Evolutionary conservation across 2,888 invertebrate species (phyloP), one percentile per base, ranked within the genome.

Genomic region (Podotricha telesiphe): DNA sequence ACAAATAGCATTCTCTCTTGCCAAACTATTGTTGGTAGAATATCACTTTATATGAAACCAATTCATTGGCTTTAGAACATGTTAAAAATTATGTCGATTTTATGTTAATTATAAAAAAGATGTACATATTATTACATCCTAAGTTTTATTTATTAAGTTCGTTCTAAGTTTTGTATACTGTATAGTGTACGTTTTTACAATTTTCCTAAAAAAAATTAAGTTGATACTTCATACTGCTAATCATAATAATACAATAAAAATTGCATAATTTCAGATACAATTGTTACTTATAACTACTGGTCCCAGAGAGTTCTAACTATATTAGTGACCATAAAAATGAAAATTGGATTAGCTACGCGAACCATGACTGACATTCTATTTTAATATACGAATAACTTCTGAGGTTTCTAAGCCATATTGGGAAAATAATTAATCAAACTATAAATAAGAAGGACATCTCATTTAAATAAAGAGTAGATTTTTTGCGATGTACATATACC

Each of bases 321-420:
- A 55, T 55, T 34, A 37, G 34, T 55, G 34, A 37, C 17, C 17
- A 59, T 11, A 42, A 22, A 22, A 59, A 59, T 45, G 11, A 59
- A 59, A 59, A 59, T 59, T n/a, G 20, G 58, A 59, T 59, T 59
- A 58, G 40, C 15, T 58, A 58, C 42, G 37, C 20, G 19, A 40
- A 40, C 37, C 56, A 42, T 20, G 58, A 58, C 34, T 34, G 53
- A 53, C 53, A 42, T 58, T 40, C 40, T 40, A 40, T 20, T 20
- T n/a, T 58, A 58, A 11, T 15, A 58, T 42, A 42, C 42, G 42
- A 42, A 22, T 59, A 19, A 59, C 42, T 59, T 59, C n/a, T 45
- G 42, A 42, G 58, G 58, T 42, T 59, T 59, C 58, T 42, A 59
- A 59, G 58, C 42, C 58, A 20, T 20, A 22, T 58, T 20, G 42